A percentile compares a stretch with the other conserved stretches of the same genome.
Evolutionary conservation across 2,888 invertebrate genomes (phyloP).

Genomic region (Escarpia spicata): DNA sequence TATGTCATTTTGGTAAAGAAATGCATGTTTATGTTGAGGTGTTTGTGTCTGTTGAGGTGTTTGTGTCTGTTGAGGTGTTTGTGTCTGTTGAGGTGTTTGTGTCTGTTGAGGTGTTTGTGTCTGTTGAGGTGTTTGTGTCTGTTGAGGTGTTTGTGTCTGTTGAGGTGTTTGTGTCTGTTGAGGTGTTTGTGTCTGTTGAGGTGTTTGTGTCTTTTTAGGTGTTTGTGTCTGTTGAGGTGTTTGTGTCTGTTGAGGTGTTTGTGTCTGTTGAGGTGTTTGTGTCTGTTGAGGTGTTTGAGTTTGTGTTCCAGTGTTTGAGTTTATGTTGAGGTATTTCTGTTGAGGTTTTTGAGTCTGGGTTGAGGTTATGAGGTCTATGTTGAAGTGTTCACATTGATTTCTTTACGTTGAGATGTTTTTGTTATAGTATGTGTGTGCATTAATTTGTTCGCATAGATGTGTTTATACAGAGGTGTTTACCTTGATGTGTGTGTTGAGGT

Average conservation of each 20-base stretch:
- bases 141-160: not conserved
- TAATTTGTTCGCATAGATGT: not conserved
- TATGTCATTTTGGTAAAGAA: not conserved
- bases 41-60: not conserved
- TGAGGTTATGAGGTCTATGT: not conserved
- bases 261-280: not conserved
- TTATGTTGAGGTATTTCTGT: not conserved
- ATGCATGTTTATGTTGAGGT: not conserved
- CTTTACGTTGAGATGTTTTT: not conserved
- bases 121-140: not conserved
- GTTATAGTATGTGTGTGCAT: not conserved
- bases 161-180: not conserved
- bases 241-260: not conserved
- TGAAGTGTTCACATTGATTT: not conserved
- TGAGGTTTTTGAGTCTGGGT: not conserved
- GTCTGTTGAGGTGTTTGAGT: not conserved
- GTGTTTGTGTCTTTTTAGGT: not conserved
- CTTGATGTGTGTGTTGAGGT: not conserved
- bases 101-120: not conserved
- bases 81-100: not conserved
- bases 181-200: not conserved
- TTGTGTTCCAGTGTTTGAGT: not conserved
- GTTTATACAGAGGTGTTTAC: not conserved
- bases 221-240: not conserved
- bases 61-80: not conserved